These are phyloP conservation scores for Dicranocentrus wangi DNA, from an alignment of 2,888 invertebrate genomes.

Conservation along the genomic window DNA sequence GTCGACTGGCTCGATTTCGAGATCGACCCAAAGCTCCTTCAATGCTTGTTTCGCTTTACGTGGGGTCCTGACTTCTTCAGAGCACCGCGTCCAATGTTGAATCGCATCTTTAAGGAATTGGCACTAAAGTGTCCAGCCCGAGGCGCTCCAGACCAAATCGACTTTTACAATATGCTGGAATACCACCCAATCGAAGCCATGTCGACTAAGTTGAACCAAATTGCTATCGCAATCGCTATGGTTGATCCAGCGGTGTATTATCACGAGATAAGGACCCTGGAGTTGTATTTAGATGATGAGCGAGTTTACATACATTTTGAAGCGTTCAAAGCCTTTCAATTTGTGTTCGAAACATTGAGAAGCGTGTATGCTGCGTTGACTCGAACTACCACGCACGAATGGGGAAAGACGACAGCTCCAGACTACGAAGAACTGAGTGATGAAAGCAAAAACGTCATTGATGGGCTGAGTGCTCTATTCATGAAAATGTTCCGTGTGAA, in stretches of 20 bases:
- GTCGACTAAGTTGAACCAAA: constrained; percentile 58
- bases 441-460: constrained; percentile 37
- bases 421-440: background rate
- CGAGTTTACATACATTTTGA: constrained; percentile 7
- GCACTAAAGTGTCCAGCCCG: background rate
- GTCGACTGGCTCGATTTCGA: background rate
- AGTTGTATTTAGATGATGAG: constrained; percentile 26
- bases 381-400: background rate
- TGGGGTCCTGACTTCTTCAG: constrained; percentile 39
- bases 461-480: constrained; percentile 41
- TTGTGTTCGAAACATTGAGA: constrained; percentile 23
- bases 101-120: constrained; percentile 16
- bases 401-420: background rate
- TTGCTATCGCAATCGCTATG: constrained; percentile 47
- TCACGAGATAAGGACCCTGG: constrained; percentile 32
- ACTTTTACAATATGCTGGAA: constrained; percentile 48
- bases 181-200: constrained; percentile 56
- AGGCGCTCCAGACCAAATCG: constrained; percentile 1
- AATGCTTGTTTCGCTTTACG: constrained; percentile 18
- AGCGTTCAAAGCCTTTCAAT: constrained; percentile 39
- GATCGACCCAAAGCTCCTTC: background rate
- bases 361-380: constrained; percentile 21
- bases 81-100: background rate
- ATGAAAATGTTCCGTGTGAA: constrained; percentile 45
- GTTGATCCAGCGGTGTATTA: constrained; percentile 24